phyloP scores from a whole-genome alignment of 2,888 invertebrate genomes.

The Monopis laevigella region DNA sequence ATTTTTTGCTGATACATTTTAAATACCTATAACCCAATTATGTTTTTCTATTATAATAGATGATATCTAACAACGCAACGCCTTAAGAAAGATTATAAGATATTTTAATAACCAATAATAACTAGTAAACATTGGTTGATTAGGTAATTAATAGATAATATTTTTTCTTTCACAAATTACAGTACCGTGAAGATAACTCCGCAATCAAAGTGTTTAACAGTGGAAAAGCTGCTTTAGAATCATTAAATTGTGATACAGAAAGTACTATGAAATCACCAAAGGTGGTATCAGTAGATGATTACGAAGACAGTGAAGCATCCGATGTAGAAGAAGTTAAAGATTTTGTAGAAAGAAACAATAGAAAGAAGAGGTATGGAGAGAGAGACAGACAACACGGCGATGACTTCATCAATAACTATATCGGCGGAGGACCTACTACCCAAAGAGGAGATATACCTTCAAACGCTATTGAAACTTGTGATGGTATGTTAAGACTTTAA shows the following conservation, averaged over 20 bases:
- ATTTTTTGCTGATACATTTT: no score
- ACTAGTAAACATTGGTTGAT: no score
- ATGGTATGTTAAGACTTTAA: no score
- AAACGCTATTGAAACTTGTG: conserved; percentile 51
- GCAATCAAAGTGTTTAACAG: conserved; percentile 62
- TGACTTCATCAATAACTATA: conserved; percentile 43
- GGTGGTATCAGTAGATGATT: conserved; percentile 33
- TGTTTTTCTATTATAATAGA: no score
- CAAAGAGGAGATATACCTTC: conserved; percentile 54
- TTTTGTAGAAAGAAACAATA: conserved; percentile 40
- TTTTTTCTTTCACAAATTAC: conserved; percentile 16
- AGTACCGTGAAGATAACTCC: conserved; percentile 71
- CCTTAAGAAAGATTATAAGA: no score
- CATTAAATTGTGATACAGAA: conserved; percentile 50
- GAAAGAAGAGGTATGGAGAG: conserved; percentile 31
- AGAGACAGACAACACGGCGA: conserved; percentile 49
- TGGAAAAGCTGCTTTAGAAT: conserved; percentile 54
- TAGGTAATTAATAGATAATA: not conserved
- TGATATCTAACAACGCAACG: no score
- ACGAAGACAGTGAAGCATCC: conserved; percentile 38
- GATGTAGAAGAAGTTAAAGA: conserved; percentile 50
- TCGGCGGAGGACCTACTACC: conserved; percentile 32
- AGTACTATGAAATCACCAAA: conserved; percentile 34
- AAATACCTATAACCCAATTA: no score
- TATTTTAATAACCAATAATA: no score